A percentile compares a stretch with the other conserved stretches of the same genome.
phyloP scores from a whole-genome alignment of 2,888 invertebrate species.

The Macrostomum cliftonense region DNA sequence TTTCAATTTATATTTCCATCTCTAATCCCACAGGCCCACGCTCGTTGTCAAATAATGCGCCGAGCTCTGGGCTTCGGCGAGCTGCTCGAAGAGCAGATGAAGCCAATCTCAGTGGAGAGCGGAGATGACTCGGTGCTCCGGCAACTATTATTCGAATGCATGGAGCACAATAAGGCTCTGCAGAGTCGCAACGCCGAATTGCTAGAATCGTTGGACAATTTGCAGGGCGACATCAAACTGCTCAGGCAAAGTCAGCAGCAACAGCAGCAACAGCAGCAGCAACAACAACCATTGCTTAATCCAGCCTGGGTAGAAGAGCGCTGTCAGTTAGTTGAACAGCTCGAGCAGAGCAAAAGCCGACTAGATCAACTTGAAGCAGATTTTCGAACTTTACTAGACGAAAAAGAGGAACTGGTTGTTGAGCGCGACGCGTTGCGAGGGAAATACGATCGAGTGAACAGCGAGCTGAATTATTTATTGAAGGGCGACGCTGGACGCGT shows the following conservation, averaged over 20 bases:
- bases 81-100: neutral
- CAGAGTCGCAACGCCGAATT: slow-evolving; percentile 47
- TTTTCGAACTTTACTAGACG: slow-evolving; percentile 57
- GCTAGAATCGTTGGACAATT: slow-evolving; percentile 45
- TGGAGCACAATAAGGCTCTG: slow-evolving; percentile 41
- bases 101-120: neutral
- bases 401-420: slow-evolving; percentile 60
- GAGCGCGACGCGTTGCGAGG: slow-evolving; percentile 64
- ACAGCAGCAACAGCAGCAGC: too few species aligned
- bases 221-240: slow-evolving; percentile 20
- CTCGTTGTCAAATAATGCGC: neutral
- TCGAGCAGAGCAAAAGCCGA: slow-evolving; percentile 31
- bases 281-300: too few species aligned
- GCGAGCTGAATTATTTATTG: slow-evolving; percentile 54
- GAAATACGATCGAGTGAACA: slow-evolving; percentile 61
- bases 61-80: neutral
- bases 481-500: slow-evolving; percentile 42
- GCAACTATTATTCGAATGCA: slow-evolving; percentile 23
- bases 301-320: too few species aligned
- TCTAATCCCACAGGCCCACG: neutral
- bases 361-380: slow-evolving; percentile 56
- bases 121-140: too few species aligned
- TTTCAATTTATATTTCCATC: too few species aligned
- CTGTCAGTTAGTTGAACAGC: too few species aligned
- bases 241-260: too few species aligned